Evolutionary conservation across 2,113 vertebrate genomes (phyloP), one percentile per base, ranked within the genome.

Genomic region (Phalacrocorax carbo): DNA sequence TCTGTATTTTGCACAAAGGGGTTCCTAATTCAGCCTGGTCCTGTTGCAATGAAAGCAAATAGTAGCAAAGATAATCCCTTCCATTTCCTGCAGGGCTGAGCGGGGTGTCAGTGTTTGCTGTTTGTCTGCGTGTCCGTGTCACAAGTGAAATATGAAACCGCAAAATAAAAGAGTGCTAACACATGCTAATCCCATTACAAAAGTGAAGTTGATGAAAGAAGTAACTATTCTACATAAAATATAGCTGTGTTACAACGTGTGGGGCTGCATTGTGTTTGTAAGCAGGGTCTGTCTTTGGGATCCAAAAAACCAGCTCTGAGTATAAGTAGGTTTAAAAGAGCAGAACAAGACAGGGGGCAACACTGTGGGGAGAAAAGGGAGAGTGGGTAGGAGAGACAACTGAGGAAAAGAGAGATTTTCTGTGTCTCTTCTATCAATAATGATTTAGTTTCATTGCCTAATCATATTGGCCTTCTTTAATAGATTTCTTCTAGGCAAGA

Each of bases 71-170:
- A 62, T 1, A 49, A 80, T 7, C 18, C 19, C 14, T 48, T 66
- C 54, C 15, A n/a, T n/a, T 40, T 70, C 52, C 48, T 86, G 55
- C 40, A 52, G 73, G 3, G 44, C 52, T 76, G 44, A 44, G 29
- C 3, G 12, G 6, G 15, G 10, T 55, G 25, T 42, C 55, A 42
- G 46, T 15, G 68, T 57, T 58, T 18, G 25, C 55, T n/a, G 3
- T 30, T 68, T 46, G 48, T 61, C 73, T 75, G 42, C n/a, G 18
- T 3, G 29, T 22, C 6, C 55, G 25, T 7, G 55, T 26, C 32
- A 46, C 34, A 82, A 51, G 1, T 18, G 26, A 40, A 0, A 2
- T 1, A 15, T 3, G 29, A 87, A 90, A 64, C 1, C 0, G 0
- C 6, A 38, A 38, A 85, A n/a, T n/a, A 21, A 38, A 55, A 34